Percentiles rank a stretch among this genome's conserved stretches.
phyloP scores from a whole-genome alignment of 1,140 invertebrate genomes.

The Trachelipus rathkii region DNA sequence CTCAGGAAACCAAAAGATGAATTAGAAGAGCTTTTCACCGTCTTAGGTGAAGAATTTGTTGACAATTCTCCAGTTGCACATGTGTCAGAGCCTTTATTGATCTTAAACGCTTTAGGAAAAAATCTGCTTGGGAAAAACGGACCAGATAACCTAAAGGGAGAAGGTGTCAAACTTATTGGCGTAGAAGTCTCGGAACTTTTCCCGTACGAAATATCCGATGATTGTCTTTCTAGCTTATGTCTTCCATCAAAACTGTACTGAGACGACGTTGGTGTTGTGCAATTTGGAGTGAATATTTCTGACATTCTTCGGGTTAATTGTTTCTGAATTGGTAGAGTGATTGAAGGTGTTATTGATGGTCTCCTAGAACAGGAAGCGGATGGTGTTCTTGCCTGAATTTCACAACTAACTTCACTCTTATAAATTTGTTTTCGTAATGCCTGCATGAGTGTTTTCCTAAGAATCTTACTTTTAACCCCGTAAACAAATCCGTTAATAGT shows the following conservation, averaged over 20 bases:
- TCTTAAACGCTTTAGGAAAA: neutral
- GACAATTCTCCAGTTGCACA: neutral
- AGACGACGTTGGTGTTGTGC: slow-evolving; percentile 17
- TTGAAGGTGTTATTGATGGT: slow-evolving; percentile 61
- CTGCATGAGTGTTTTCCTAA: slow-evolving; percentile 66
- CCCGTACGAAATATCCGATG: slow-evolving; percentile 29
- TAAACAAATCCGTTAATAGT: slow-evolving; percentile 70
- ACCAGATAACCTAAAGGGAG: neutral
- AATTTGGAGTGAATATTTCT: slow-evolving; percentile 36
- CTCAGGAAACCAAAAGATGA: neutral
- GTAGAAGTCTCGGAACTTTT: slow-evolving; percentile 11
- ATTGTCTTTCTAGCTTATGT: slow-evolving; percentile 28
- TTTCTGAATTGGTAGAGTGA: slow-evolving; percentile 34
- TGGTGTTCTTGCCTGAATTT: slow-evolving; percentile 61
- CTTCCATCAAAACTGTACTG: slow-evolving; percentile 23
- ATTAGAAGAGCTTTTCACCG: neutral
- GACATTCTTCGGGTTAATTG: slow-evolving; percentile 42
- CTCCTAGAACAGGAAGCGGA: slow-evolving; percentile 67
- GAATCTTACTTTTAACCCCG: slow-evolving; percentile 66
- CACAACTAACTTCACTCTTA: slow-evolving; percentile 69
- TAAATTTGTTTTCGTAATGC: slow-evolving; percentile 73
- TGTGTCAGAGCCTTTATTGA: neutral
- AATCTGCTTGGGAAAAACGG: neutral
- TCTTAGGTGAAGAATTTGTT: neutral
- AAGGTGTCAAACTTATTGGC: neutral